Conservation (phyloP, 1,140 invertebrate genomes). For the Nomia melanderi region DNA sequence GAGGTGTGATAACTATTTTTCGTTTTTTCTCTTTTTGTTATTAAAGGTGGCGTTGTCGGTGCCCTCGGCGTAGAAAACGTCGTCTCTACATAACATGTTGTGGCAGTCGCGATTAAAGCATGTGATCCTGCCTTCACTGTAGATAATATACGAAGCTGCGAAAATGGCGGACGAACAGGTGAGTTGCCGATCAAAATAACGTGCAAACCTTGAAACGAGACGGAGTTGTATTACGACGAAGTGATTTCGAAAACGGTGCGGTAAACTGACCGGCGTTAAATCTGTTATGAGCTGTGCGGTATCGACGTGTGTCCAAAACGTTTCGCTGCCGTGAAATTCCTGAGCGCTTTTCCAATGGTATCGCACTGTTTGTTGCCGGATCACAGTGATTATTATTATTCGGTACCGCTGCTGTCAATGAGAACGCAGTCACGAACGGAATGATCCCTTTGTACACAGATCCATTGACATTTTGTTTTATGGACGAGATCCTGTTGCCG, state of each 20-base stretch:
- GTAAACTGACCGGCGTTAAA: slow-evolving; percentile 34
- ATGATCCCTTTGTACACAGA: not conserved
- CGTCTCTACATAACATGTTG: slow-evolving; percentile 46
- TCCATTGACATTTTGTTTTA: slow-evolving; percentile 9
- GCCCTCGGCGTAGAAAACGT: slow-evolving; percentile 33
- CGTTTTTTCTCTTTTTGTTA: slow-evolving; percentile 1
- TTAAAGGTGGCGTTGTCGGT: slow-evolving; percentile 41
- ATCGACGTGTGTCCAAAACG: slow-evolving; percentile 37
- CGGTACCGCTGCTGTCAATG: slow-evolving; percentile 34
- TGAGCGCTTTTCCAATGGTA: slow-evolving; percentile 18
- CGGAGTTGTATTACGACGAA: slow-evolving; percentile 40
- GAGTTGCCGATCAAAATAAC: slow-evolving; percentile 76
- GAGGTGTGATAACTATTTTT: slow-evolving; percentile 1
- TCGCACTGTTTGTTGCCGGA: slow-evolving; percentile 46
- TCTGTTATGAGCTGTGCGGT: slow-evolving; percentile 37
- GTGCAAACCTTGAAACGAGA: slow-evolving; percentile 43
- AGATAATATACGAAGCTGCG: slow-evolving; percentile 80
- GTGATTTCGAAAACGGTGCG: slow-evolving; percentile 26
- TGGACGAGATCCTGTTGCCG: slow-evolving; percentile 10
- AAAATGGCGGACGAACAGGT: slow-evolving; percentile 85
- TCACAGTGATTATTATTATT: slow-evolving; percentile 45
- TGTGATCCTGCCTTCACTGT: slow-evolving; percentile 68
- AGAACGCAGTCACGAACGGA: slow-evolving; percentile 28
- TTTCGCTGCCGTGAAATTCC: slow-evolving; percentile 25
- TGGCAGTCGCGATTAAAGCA: slow-evolving; percentile 51